Evolutionary conservation across 2,113 vertebrate genomes (phyloP), one percentile per base, ranked within the genome.

Genomic region (Platichthys stellatus): DNA sequence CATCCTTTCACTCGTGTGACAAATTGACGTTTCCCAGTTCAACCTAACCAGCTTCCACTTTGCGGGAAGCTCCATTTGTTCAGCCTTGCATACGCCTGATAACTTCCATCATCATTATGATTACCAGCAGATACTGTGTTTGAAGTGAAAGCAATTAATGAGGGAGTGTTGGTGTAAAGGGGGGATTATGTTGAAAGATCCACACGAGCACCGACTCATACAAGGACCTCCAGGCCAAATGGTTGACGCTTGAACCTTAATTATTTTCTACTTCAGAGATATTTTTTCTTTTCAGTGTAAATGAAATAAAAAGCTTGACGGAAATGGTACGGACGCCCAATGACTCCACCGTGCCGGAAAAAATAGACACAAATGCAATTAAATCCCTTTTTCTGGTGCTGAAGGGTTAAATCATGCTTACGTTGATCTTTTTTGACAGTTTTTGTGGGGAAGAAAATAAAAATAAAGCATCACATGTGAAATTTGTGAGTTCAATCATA

Each of bases 81-180:
- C 76, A 56, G 57, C 21, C 62, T 18, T 81, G 82, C 83, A 35
- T 75, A 40, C 9, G 40, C 5, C 4, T 28, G 70, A 82, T 61
- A 78, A 82, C 51, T 76, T 38, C 5, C 35, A 61, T 58, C 51
- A 54, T 75, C 58, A 73, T 87, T 76, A 81, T 59, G 76, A 85
- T 85, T 61, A 81, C 59, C 69, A 76, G 53, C 53, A 63, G 84
- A 81, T 75, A 72, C 67, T 70, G 24, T 83, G 31, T 31, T 78
- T 76, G 63, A 85, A 85, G 65, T 66, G 58, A 78, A 79, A 73
- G 47, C 72, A 72, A 77, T 83, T 81, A 81, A 73, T 56, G 57
- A 66, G 21, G 9, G 26, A 23, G 49, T 59, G 64, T 40, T 72
- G 69, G 23, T 77, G 40, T 68, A 83, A 86, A 80, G 43, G n/a